These are phyloP conservation scores for Bruchidius siliquastri DNA, from an alignment of 2,888 invertebrate species.

Conservation along the genomic window DNA sequence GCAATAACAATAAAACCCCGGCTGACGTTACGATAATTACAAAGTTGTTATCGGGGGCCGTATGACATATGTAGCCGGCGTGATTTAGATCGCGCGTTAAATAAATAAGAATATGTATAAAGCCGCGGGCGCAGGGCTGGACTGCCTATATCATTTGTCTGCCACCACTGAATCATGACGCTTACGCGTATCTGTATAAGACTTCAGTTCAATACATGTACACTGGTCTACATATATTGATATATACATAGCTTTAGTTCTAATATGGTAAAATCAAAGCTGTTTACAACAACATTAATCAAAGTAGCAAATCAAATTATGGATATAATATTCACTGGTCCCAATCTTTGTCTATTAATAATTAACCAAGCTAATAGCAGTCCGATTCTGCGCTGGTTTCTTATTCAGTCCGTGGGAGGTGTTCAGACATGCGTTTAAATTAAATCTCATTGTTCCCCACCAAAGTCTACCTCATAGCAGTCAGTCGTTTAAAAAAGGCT, in stretches of 20 bases:
- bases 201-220: background rate
- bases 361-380: background rate
- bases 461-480: constrained; percentile 32
- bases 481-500: constrained; percentile 8
- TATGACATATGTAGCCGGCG: constrained; percentile 19
- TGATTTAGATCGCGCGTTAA: constrained; percentile 18
- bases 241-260: background rate
- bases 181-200: background rate
- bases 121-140: background rate
- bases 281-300: too few species aligned
- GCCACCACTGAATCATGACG: background rate
- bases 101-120: constrained; percentile 13
- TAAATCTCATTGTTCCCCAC: constrained; percentile 42
- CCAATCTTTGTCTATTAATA: too few species aligned
- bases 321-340: too few species aligned
- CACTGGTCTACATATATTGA: background rate
- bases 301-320: too few species aligned
- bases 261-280: too few species aligned
- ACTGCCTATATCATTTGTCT: background rate
- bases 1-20: constrained; percentile 16
- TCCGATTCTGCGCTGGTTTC: background rate
- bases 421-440: constrained; percentile 43
- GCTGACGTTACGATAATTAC: constrained; percentile 17
- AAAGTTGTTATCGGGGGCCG: constrained; percentile 18
- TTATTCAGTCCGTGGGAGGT: constrained; percentile 29